Base-by-base conservation (phyloP, 1,140 invertebrate species). In the Aricia agestis region DNA sequence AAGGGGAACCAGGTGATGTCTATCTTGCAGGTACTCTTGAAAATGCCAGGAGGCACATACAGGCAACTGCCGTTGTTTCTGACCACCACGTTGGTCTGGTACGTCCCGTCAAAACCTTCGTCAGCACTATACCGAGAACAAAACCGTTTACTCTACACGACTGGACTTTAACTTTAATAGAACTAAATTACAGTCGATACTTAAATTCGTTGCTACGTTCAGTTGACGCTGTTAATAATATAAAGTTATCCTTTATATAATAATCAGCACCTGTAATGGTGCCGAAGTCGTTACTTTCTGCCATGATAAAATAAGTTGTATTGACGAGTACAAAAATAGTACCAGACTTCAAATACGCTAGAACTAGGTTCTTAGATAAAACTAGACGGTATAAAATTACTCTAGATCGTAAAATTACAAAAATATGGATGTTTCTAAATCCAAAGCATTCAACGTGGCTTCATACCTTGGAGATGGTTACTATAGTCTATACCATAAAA, bases 1-100 rank as follows among this genome's bases (percentile, higher is more conserved):
- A 99, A 99, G 86, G 98, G 98, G 94, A 99, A 99, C 97, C 97
- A 98, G 85, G 97, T 98, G 94, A 99, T 99, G 95, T 99, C 97
- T 93, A 99, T 99, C 94, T 98, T 97, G 95, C 98, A 99, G 93
- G 97, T 98, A 94, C 97, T 98, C 94, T 98, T 98, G 95, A 99
- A 99, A 93, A 99, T 99, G 93, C 97, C 97, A 77, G 98, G 98
- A 84, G 98, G 98, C 90, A 99, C 96, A 95, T 98, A 99, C 92
- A 97, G 95, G 93, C 97, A 98, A 93, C 95, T 97, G 92, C 98
- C 98, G 94, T 97, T 97, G 94, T 97, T 95, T 93, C 95, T 95
- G 92, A 99, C 97, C 92, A 99, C 97, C 93, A 99, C 97, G 94
- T 99, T 99, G 86, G 98, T 98, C 93, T 97, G 97, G 94, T 96